phyloP scores from a whole-genome alignment of 2,797 vertebrate genomes.

The Gallinago nigripennis region DNA sequence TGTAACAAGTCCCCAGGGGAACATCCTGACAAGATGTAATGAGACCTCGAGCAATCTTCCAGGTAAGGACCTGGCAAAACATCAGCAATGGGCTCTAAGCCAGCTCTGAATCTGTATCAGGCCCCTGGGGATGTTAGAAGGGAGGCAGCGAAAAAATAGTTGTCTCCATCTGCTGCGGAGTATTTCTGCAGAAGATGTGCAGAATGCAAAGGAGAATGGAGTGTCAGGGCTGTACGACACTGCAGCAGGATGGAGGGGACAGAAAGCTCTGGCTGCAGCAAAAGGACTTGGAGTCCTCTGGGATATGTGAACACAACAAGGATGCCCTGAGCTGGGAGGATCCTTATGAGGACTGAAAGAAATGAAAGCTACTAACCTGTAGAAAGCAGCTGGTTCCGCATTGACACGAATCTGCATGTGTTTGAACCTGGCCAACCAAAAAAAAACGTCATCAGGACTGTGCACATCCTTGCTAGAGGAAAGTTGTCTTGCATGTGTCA shows the following conservation, averaged over 20 bases:
- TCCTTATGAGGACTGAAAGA: background rate
- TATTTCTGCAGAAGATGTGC: background rate
- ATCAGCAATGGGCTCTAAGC: background rate
- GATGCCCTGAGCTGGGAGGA: background rate
- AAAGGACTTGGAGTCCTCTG: background rate
- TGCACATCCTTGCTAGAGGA: background rate
- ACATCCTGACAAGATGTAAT: background rate
- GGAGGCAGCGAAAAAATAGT: background rate
- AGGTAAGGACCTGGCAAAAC: background rate
- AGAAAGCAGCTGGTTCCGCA: conserved; percentile 94
- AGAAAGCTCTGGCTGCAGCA: background rate
- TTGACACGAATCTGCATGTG: conserved; percentile 98
- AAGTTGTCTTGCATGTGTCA: background rate
- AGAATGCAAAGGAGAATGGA: background rate
- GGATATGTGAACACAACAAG: background rate
- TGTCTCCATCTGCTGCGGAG: background rate
- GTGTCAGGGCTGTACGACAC: background rate
- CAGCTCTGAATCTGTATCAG: background rate
- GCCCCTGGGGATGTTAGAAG: background rate
- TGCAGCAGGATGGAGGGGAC: background rate
- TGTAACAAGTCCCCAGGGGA: background rate
- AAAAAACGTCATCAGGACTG: background rate
- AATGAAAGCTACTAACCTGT: conserved; percentile 81
- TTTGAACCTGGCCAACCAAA: conserved; percentile 87
- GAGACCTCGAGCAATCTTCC: background rate